Base-by-base conservation (phyloP, 2,797 vertebrate genomes). In the Pangasius djambal region DNA sequence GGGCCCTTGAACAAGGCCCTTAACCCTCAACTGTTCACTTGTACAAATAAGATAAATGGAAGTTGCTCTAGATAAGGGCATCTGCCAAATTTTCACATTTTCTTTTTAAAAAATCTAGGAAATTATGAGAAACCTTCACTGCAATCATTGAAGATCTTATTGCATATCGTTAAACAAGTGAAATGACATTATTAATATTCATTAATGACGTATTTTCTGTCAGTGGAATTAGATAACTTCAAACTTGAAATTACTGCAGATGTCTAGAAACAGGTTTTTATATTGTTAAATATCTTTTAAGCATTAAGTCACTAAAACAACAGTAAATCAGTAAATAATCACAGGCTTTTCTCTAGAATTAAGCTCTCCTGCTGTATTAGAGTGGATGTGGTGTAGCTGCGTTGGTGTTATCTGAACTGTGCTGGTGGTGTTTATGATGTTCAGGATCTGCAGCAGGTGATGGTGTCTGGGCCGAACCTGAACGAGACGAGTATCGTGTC, bases 401-500 rank as follows among this genome's bases (percentile, higher is more conserved):
- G 75, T 65, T 13, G 6, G 8, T 63, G 57, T 37, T 65, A 12
- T 50, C 13, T 59, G 65, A 75, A 65, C 82, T 13, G 37, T 78
- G 4, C 44, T 75, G 44, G 75, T 48, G 25, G 40, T 87, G 28
- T 85, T 44, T 34, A 22, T 89, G 25, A 28, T 55, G 74, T 85
- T 90, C 55, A 99, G 98, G 98, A 99, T 93, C 94, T 99, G 90
- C 98, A 99, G 95, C 98, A 99, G 93, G 97, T 99, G 93, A 99
- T 99, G 98, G 98, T 99, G 75, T 99, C 98, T 0, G 98, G 98
- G 90, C 98, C 98, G 92, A 99, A 99, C 95, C 95, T 99, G 91
- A 99, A 99, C 34, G 98, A 99, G 96, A 99, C 98, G 93, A 99
- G 97, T 94, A 98, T 99, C 1, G 98, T 99, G 37, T 99, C 98